These are phyloP conservation scores for Notolepis coatsorum DNA, from an alignment of 2,797 vertebrate genomes.

Conservation along the genomic window DNA sequence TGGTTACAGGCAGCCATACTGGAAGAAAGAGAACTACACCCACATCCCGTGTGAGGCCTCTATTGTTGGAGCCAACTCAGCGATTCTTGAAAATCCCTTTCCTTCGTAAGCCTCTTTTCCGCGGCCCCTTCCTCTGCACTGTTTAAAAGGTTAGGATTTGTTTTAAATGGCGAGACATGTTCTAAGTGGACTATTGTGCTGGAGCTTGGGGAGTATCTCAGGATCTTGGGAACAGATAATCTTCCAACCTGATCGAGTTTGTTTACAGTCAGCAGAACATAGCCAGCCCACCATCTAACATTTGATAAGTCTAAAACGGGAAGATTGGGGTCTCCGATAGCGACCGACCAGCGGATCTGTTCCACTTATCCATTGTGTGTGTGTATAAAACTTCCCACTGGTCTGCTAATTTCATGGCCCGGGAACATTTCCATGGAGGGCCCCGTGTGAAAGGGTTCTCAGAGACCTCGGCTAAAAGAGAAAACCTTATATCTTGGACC, in stretches of 20 bases:
- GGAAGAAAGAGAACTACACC: no score
- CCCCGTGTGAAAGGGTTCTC: no score
- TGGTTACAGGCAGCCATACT: no score
- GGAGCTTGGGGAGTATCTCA: background rate
- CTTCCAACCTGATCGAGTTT: background rate
- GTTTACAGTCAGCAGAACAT: conserved; percentile 15
- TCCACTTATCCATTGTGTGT: background rate
- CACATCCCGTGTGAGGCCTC: no score
- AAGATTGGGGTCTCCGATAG: background rate
- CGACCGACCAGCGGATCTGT: background rate
- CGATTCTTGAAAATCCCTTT: conserved; percentile 5
- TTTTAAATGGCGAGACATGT: conserved; percentile 20
- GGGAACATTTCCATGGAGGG: background rate
- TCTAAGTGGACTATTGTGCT: conserved; percentile 13
- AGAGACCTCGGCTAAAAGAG: no score
- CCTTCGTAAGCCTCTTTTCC: background rate
- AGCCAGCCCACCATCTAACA: background rate
- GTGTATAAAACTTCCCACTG: background rate
- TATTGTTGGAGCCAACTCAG: conserved; percentile 19
- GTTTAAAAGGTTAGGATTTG: conserved; percentile 11
- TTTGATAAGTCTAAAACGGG: background rate
- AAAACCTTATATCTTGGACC: conserved; percentile 6
- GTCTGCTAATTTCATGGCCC: conserved; percentile 14
- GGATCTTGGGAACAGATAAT: conserved; percentile 18
- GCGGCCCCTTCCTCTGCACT: background rate